These are phyloP conservation scores for Cistogaster globosa DNA, from an alignment of 2,888 invertebrate species.

Conservation along the genomic window DNA sequence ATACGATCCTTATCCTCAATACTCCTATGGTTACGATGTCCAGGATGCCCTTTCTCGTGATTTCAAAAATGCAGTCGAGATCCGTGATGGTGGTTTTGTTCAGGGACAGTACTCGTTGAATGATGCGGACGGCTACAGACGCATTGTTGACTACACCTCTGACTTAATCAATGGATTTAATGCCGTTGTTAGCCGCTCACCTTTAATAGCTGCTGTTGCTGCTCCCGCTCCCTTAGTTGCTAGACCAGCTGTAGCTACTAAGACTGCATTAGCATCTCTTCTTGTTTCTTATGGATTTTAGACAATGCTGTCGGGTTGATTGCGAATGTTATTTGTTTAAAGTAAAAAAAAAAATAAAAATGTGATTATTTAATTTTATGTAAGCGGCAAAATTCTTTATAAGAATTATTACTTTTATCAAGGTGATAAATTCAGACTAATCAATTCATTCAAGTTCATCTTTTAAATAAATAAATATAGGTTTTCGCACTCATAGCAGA, in stretches of 20 bases:
- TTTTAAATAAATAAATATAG: too few species aligned
- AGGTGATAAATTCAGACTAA: too few species aligned
- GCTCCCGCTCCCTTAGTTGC: constrained; percentile 76
- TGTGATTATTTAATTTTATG: constrained; percentile 37
- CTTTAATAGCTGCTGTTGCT: constrained; percentile 78
- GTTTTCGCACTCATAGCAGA: too few species aligned
- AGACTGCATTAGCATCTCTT: constrained; percentile 80
- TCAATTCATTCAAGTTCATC: too few species aligned
- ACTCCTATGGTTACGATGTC: constrained; percentile 82
- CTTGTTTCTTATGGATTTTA: constrained; percentile 81
- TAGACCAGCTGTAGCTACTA: constrained; percentile 79
- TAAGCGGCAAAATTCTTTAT: neutral
- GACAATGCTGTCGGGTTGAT: constrained; percentile 38
- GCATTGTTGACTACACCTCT: constrained; percentile 82
- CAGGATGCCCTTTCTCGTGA: constrained; percentile 83
- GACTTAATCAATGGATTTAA: constrained; percentile 83
- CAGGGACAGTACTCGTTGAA: constrained; percentile 83
- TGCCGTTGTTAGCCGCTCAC: constrained; percentile 82
- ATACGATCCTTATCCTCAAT: constrained; percentile 83
- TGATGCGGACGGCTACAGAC: constrained; percentile 82
- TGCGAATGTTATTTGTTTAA: constrained; percentile 51
- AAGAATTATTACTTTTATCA: too few species aligned
- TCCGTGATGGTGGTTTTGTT: constrained; percentile 82
- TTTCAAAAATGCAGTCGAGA: constrained; percentile 82
- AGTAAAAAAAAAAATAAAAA: constrained; percentile 53